phyloP scores from a whole-genome alignment of 2,113 vertebrate species.

The Albula glossodonta region DNA sequence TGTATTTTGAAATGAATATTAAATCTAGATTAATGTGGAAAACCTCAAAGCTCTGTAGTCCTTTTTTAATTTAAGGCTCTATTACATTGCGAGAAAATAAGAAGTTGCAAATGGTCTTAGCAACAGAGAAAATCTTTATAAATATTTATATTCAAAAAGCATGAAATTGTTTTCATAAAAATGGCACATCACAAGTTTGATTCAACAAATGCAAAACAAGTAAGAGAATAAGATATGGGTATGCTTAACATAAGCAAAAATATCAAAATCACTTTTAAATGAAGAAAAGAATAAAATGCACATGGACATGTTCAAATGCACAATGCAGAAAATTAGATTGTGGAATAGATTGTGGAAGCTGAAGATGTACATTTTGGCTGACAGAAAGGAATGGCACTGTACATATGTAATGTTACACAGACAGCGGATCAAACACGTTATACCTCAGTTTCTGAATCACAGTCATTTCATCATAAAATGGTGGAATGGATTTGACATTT shows the following conservation, averaged over 20 bases:
- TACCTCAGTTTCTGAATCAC: background rate
- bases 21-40: conserved; percentile 95
- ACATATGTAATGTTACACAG: background rate
- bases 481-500: background rate
- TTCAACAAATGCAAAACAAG: conserved; percentile 38
- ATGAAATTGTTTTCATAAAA: conserved; percentile 56
- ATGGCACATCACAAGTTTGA: conserved; percentile 46
- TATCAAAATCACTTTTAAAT: conserved; percentile 24
- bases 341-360: background rate
- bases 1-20: conserved; percentile 92
- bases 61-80: conserved; percentile 67
- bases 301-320: background rate
- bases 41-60: conserved; percentile 73
- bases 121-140: conserved; percentile 40
- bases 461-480: background rate
- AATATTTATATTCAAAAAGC: conserved; percentile 54
- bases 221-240: conserved; percentile 15
- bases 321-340: background rate
- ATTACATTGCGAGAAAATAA: conserved; percentile 64
- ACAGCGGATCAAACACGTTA: background rate
- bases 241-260: conserved; percentile 28
- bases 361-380: background rate
- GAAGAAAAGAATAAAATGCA: background rate
- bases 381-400: background rate
- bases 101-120: conserved; percentile 40